Percentiles rank a stretch among this genome's conserved stretches.
Evolutionary conservation across 2,113 vertebrate genomes (phyloP).

Genomic region (Brachypodius melanocephalos): DNA sequence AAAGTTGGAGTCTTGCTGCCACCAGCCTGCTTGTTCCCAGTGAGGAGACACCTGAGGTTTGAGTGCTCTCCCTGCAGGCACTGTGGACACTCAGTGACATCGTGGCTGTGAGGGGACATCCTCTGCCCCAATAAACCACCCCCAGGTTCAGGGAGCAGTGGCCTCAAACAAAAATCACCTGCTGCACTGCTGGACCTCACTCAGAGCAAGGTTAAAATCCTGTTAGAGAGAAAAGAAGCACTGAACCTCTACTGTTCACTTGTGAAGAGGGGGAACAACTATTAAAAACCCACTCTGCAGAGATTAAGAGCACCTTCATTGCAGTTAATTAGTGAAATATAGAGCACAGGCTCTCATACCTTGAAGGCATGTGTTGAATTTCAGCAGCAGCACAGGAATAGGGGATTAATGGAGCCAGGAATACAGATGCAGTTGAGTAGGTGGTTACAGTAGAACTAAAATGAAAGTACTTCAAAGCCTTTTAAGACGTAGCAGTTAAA

Average conservation of each 20-base stretch:
- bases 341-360: not conserved
- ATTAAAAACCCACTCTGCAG: not conserved
- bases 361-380: constrained; percentile 1
- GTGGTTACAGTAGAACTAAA: not conserved
- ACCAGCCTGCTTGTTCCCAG: not conserved
- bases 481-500: constrained; percentile 3
- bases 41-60: not conserved
- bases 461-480: not conserved
- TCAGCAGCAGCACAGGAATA: not conserved
- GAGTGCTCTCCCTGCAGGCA: not conserved
- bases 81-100: not conserved
- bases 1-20: not conserved
- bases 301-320: not conserved
- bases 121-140: not conserved
- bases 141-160: not conserved
- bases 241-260: not conserved
- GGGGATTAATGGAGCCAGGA: not conserved
- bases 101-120: not conserved
- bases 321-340: not conserved
- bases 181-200: not conserved
- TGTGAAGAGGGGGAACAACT: not conserved
- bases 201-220: not conserved
- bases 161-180: not conserved
- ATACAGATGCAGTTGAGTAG: not conserved
- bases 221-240: not conserved